Conservation (phyloP, 2,113 vertebrate genomes). For the Eulacestoma nigropectus region DNA sequence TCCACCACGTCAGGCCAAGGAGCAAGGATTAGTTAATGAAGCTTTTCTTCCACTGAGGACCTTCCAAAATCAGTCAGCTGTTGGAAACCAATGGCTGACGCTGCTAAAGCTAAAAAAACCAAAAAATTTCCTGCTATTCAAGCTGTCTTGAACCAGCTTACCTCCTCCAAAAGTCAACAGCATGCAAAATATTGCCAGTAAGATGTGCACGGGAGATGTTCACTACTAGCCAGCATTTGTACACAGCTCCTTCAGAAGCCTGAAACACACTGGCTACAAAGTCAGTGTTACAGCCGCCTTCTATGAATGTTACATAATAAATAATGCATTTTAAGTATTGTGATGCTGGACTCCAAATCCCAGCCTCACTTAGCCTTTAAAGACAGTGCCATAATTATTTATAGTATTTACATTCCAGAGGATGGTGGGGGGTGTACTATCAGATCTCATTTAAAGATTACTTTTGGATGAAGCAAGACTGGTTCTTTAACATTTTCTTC, state of each 20-base stretch:
- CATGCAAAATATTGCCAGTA: not conserved
- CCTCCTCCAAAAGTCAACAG: not conserved
- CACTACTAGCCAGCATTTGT: not conserved
- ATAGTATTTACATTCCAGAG: not conserved
- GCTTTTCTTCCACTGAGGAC: not conserved
- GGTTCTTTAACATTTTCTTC: not conserved
- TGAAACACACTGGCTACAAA: not conserved
- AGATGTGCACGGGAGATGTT: not conserved
- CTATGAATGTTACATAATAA: not conserved
- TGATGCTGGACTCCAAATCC: not conserved
- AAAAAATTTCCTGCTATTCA: not conserved
- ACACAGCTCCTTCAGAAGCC: not conserved
- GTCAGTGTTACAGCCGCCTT: not conserved
- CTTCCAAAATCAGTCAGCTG: not conserved
- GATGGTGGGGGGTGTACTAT: not conserved
- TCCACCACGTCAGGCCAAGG: not conserved
- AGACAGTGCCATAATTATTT: not conserved
- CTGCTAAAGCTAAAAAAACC: not conserved
- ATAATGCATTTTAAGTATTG: not conserved
- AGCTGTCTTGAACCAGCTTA: not conserved
- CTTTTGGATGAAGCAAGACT: not conserved
- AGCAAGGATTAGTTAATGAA: not conserved
- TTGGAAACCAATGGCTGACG: not conserved
- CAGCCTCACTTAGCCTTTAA: not conserved
- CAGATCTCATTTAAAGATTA: conserved; percentile 6